These are phyloP conservation scores for Mus spicilegus DNA, from an alignment of 2,113 vertebrate species.

Conservation along the genomic window DNA sequence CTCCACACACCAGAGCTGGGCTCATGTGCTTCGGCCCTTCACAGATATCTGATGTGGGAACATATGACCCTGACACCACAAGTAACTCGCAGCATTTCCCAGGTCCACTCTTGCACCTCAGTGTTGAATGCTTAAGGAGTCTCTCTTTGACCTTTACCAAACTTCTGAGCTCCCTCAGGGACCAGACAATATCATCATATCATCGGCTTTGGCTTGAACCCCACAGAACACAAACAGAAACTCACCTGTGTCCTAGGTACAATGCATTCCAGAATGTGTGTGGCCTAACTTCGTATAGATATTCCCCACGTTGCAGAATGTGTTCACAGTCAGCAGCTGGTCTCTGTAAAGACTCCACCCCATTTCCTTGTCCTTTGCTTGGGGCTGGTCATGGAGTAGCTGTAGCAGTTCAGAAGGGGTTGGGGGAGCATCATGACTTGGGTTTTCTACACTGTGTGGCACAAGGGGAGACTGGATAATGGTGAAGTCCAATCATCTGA, in stretches of 20 bases:
- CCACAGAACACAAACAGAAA: slow-evolving; percentile 9
- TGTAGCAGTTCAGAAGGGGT: neutral
- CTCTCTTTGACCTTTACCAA: slow-evolving; percentile 39
- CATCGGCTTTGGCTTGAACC: slow-evolving; percentile 20
- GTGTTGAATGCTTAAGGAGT: neutral
- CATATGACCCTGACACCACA: neutral
- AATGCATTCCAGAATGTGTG: neutral
- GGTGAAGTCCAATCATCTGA: neutral
- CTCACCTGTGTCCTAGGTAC: neutral
- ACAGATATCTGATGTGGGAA: neutral
- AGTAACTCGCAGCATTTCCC: neutral
- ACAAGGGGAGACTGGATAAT: neutral
- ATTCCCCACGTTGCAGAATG: neutral
- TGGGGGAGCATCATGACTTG: slow-evolving; percentile 2
- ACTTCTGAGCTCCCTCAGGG: slow-evolving; percentile 41
- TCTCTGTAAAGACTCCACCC: neutral
- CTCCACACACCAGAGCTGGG: neutral
- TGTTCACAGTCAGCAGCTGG: neutral
- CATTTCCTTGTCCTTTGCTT: neutral
- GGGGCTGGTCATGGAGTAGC: neutral
- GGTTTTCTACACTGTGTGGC: neutral
- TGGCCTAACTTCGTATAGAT: neutral
- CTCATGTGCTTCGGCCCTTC: neutral
- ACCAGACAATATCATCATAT: slow-evolving; percentile 42
- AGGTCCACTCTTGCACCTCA: neutral